Base-by-base conservation (phyloP, 2,113 vertebrate species). In the Neofelis nebulosa region DNA sequence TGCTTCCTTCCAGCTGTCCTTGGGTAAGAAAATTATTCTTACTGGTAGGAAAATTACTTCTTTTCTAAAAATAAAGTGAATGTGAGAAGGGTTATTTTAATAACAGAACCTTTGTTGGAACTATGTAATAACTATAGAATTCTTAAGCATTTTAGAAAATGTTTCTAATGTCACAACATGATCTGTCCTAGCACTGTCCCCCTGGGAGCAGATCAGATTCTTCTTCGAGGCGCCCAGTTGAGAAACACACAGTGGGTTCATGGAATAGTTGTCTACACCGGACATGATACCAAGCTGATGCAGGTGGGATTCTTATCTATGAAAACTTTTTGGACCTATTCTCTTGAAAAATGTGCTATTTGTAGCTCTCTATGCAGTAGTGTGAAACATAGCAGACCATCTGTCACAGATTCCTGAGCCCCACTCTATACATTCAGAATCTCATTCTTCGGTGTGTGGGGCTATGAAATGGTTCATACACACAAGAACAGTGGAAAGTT, bases 241-340 rank as follows among this genome's bases (percentile, higher is more conserved):
- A 99, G 99, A 97, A 99, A 99, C 98, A 99, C 99, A 2, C 99
- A 99, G 97, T 99, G 99, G 99, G 98, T 99, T 97, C 99, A 99
- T 6, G 99, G 99, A 55, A 99, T 99, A 68, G 99, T 99, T 92
- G 99, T 99, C 95, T 99, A 99, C 97, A 99, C 99, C 1, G 99
- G 99, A 81, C 99, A 99, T 41, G 99, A 99, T 98, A 99, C 99
- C 95, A 99, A 99, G 98, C 99, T 99, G 97, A 99, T 99, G 99
- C 99, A 99, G 99, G 99, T 99, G 97, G 92, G 98, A 97, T 38
- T 83, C 96, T 61, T 96, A 52, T 61, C 79, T 86, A 0, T 91
- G 81, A 89, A 92, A 74, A 84, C 7, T 69, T 81, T 91, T 76
- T 45, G 41, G 19, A 33, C 18, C n/a, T 38, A 8, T 52, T 14